Evolutionary conservation across 2,888 invertebrate genomes (phyloP), one percentile per base, ranked within the genome.

Genomic region (Aromia moschata): DNA sequence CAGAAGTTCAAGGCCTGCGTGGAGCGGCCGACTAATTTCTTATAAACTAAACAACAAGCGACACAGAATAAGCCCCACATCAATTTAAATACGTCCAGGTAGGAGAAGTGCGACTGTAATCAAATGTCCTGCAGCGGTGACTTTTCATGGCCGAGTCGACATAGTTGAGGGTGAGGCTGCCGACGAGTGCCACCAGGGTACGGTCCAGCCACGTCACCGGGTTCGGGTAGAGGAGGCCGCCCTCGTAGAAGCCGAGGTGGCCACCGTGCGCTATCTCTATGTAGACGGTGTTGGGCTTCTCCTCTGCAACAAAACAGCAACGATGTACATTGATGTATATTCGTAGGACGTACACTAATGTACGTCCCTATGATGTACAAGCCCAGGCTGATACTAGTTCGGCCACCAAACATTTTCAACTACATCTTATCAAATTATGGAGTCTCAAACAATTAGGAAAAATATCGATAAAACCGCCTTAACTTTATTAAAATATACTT

Each of bases 161-260:
- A 55, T 80, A 74, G 56, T 79, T 74, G 33, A 89, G 84, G 11
- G 90, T 87, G 20, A 93, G 77, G 1, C 91, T 90, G 9, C 92
- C 92, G 1, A 91, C 87, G 59, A 94, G 83, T 1, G 93, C 88
- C 1, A 95, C 90, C n/a, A 95, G 82, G 0, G 94, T 89, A 40
- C 93, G 87, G 82, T 97, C 96, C 60, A 96, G 82, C 97, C 97
- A 97, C 58, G 95, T 95, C 56, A 95, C 90, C 0, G 93, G 91
- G 76, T 94, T 92, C 0, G 96, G 96, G 79, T 93, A 91, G 1
- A 95, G 77, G 17, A 91, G 81, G 12, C 94, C 94, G 7, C 95
- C 95, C 81, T 97, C 96, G 79, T 95, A 95, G 81, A 94, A 97
- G 14, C 96, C 97, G 65, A 97, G 84, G 81, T 97, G 97, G 2